Base-by-base conservation (phyloP, 2,888 invertebrate genomes). In the Athripsodes cinereus region DNA sequence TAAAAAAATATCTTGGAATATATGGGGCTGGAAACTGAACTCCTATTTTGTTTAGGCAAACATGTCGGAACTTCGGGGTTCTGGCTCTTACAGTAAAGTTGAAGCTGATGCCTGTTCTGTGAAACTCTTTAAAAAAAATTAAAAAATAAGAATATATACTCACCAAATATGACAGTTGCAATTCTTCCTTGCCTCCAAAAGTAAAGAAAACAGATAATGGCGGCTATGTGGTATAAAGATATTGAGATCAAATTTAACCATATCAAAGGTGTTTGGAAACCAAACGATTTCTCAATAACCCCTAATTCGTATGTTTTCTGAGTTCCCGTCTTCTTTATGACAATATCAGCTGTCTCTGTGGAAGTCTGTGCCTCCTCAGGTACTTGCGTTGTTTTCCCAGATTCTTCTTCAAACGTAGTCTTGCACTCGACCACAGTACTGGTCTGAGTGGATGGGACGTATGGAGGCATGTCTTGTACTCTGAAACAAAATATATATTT, bases 221-320 rank as follows among this genome's bases (percentile, higher is more conserved):
- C 73, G 0, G 75, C 58, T 0, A 81, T 13, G 64, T 85, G 85
- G 31, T 83, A 71, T 10, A 76, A 8, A 1, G 71, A 69, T 47
- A 88, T 81, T 22, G 72, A 70, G 59, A 84, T 73, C 16, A 82
- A 73, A 66, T 84, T 86, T 49, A 70, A 71, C 87, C 86, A 87
- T 65, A 82, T 81, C n/a, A 86, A 72, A 0, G 84, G 81, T 1
- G 84, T 82, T 13, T 53, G 31, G 18, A 58, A 58, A 5, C 16
- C 13, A 19, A 53, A 58, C 3, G 13, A 6, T 13, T 49, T 31
- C 49, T 55, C 26, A 20, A 50, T 19, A n/a, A 13, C 10, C 3
- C n/a, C 35, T 10, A 47, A 6, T 47, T 47, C 47, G 13, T 47
- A 40, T 3, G 3, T 3, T 2, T 5, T 40, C 13, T n/a, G n/a